Conservation (phyloP, 2,888 invertebrate genomes). For the Drosophila prolongata region DNA sequence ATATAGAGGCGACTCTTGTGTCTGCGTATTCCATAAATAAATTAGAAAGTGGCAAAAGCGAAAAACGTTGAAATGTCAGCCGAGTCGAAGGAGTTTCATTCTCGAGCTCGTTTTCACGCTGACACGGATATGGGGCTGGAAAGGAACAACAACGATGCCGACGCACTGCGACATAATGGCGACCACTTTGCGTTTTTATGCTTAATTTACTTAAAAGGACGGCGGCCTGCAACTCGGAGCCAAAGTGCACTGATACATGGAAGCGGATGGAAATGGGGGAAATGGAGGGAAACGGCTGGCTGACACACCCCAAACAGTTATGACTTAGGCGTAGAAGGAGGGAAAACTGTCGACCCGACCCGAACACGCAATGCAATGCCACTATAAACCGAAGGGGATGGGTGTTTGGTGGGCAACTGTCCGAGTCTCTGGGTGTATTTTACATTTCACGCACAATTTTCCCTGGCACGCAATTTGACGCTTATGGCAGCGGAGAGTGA, state of each 20-base stretch:
- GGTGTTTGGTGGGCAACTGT: constrained; percentile 3
- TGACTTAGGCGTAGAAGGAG: constrained; percentile 50
- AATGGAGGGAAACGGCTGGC: constrained; percentile 33
- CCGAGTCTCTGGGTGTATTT: constrained; percentile 61
- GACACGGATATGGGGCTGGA: constrained; percentile 9
- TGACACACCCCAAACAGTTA: constrained; percentile 49
- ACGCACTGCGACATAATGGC: constrained; percentile 81
- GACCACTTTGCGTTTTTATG: constrained; percentile 81
- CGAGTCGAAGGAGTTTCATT: constrained; percentile 26
- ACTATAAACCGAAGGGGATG: neutral
- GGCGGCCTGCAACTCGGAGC: constrained; percentile 46
- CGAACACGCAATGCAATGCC: constrained; percentile 64
- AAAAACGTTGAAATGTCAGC: constrained; percentile 59
- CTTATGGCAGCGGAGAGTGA: constrained; percentile 55
- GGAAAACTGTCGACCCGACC: constrained; percentile 18
- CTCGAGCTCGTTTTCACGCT: constrained; percentile 30
- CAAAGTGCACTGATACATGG: constrained; percentile 41
- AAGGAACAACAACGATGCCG: constrained; percentile 35
- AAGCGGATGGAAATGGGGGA: constrained; percentile 5
- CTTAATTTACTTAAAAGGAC: constrained; percentile 82
- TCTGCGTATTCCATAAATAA: constrained; percentile 71
- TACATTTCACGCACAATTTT: constrained; percentile 82
- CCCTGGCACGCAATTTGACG: constrained; percentile 79
- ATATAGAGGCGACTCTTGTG: constrained; percentile 8
- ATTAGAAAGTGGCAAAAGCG: constrained; percentile 73